Conservation (phyloP, 1,140 invertebrate genomes). For the Drosophila arizonae region DNA sequence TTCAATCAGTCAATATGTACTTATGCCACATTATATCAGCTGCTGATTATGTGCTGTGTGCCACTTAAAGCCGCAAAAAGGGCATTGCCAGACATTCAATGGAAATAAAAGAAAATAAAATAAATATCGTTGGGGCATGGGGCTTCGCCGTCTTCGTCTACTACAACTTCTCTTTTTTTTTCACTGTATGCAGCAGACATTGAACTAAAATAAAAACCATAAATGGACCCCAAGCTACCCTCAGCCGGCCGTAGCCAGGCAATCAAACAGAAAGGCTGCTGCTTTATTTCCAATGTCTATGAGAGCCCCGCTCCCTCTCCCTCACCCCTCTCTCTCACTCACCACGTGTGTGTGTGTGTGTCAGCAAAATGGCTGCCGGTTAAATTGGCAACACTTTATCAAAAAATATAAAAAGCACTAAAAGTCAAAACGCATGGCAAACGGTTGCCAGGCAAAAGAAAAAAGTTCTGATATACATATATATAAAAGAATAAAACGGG, state of each 20-base stretch:
- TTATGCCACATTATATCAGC: conserved; percentile 61
- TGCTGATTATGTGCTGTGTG: conserved; percentile 55
- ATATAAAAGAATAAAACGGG: conserved; percentile 28
- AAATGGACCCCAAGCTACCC: conserved; percentile 47
- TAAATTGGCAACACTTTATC: conserved; percentile 82
- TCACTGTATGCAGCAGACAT: conserved; percentile 23
- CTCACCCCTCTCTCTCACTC: too few relatives aligned
- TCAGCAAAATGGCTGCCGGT: conserved; percentile 74
- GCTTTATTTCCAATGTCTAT: conserved; percentile 49
- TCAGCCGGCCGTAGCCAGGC: conserved; percentile 42
- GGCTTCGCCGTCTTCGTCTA: neutral
- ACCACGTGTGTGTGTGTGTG: conserved; percentile 14
- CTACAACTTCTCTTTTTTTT: neutral
- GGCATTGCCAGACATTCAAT: conserved; percentile 39
- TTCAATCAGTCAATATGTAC: conserved; percentile 50
- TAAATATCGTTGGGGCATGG: conserved; percentile 24
- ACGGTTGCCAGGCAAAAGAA: conserved; percentile 51
- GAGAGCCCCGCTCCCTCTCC: conserved; percentile 1
- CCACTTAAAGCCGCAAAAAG: conserved; percentile 65
- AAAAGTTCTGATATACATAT: neutral
- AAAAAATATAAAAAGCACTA: conserved; percentile 81
- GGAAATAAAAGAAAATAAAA: conserved; percentile 47
- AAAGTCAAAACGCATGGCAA: conserved; percentile 73
- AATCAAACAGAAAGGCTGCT: conserved; percentile 77
- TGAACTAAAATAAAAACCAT: conserved; percentile 76